A percentile compares a stretch with the other conserved stretches of the same genome.
Conservation (phyloP, 2,113 vertebrate species). For the Lamprotornis superbus region DNA sequence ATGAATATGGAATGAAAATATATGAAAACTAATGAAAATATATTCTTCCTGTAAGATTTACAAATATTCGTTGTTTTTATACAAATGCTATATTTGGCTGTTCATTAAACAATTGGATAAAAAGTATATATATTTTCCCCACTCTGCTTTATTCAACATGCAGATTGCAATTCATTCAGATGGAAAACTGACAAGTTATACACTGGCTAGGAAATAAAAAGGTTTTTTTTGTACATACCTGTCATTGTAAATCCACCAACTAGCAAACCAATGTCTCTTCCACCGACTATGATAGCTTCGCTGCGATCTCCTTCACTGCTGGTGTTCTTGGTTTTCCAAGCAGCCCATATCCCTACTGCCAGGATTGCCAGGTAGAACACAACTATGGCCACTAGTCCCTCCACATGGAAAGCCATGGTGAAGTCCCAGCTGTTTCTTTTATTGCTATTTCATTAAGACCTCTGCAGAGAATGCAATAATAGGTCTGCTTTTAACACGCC, state of each 20-base stretch:
- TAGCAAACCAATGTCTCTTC: conserved; percentile 93
- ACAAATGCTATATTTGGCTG: neutral
- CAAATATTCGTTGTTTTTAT: neutral
- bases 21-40: neutral
- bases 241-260: conserved; percentile 99
- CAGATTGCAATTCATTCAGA: neutral
- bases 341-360: conserved; percentile 95
- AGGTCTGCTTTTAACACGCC: neutral
- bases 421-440: conserved; percentile 56
- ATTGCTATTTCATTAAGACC: conserved; percentile 78
- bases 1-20: neutral
- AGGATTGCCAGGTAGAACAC: conserved; percentile 93
- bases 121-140: neutral
- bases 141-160: neutral
- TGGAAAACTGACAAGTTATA: neutral
- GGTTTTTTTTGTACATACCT: conserved; percentile 73
- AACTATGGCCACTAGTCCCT: conserved; percentile 91
- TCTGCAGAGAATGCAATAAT: conserved; percentile 56
- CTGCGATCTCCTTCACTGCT: conserved; percentile 81
- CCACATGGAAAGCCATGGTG: conserved; percentile 88
- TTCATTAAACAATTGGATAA: neutral
- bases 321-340: conserved; percentile 95
- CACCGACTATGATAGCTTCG: conserved; percentile 94
- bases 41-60: neutral
- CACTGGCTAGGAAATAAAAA: neutral